phyloP scores from a whole-genome alignment of 2,888 invertebrate genomes.

The Sisyra terminalis region DNA sequence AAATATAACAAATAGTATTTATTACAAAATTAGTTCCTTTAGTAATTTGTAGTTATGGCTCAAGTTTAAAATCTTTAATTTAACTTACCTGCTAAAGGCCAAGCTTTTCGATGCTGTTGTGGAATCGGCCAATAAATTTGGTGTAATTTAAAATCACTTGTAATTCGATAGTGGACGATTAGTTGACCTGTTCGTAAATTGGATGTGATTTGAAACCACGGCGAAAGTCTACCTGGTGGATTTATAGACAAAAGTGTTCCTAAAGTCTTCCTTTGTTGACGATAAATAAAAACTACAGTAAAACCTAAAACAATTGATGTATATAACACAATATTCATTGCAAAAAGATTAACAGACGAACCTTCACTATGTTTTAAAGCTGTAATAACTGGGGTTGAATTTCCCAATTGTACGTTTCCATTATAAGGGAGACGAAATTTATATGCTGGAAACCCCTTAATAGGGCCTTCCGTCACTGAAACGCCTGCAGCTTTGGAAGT shows the following conservation, averaged over 20 bases:
- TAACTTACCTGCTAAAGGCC: conserved; percentile 24
- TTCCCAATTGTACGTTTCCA: conserved; percentile 24
- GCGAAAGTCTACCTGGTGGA: conserved; percentile 27
- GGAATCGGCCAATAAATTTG: conserved; percentile 27
- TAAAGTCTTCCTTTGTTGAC: conserved; percentile 27
- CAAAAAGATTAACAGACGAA: no score
- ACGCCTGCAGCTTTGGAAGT: conserved; percentile 27
- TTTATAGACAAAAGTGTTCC: conserved; percentile 26
- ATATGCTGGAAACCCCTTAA: conserved; percentile 26
- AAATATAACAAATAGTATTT: no score
- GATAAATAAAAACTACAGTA: conserved; percentile 25
- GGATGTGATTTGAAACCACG: conserved; percentile 26
- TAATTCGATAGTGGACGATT: conserved; percentile 24
- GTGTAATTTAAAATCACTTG: conserved; percentile 21
- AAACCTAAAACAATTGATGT: conserved; percentile 23
- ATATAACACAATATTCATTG: no score
- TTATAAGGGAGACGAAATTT: conserved; percentile 27
- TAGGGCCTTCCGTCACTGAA: conserved; percentile 26
- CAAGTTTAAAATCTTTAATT: background rate
- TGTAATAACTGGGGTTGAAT: conserved; percentile 22
- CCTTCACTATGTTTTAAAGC: conserved; percentile 11
- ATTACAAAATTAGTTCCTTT: no score
- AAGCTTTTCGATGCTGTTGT: conserved; percentile 24
- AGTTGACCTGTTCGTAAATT: conserved; percentile 26
- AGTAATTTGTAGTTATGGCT: no score